Evolutionary conservation across 2,113 vertebrate species (phyloP), one percentile per base, ranked within the genome.

Genomic region (Leucopsar rothschildi): DNA sequence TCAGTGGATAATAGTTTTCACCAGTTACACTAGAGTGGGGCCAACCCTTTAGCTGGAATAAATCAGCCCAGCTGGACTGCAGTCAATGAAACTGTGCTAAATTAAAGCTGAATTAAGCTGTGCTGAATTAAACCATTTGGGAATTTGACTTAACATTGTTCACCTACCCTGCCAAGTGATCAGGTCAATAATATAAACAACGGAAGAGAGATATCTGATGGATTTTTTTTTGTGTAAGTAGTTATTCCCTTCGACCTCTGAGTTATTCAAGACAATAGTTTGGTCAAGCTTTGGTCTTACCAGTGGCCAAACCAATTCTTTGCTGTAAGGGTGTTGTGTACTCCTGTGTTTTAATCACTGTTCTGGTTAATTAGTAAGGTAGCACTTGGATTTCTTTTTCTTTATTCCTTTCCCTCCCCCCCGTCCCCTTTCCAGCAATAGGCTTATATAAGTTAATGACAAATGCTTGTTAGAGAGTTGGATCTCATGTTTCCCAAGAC

Each of bases 41-140:
- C 79, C 77, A 95, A 49, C 20, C 84, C 35, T 89, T 80, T 55
- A 83, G 56, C 39, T 92, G 85, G 85, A 88, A 88, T 96, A 96
- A 95, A 96, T 93, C 92, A 95, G 60, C 76, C 47, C 86, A 93
- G 95, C 92, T 94, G 88, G 86, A 60, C 80, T 79, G 82, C 73
- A 93, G 83, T 93, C 92, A 93, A 86, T 88, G 92, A 93, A 93
- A 90, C 64, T 40, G 68, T 33, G 64, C 60, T 95, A 94, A 96
- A 95, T 93, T 93, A 88, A 94, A 90, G 77, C 72, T 68, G 88
- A 95, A 95, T 93, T 95, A 94, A 96, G 72, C 72, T 96, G 72
- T 53, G 69, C 72, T 94, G 90, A 94, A 88, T 86, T 93, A 95
- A 96, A 93, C 79, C 76, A 61, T 82, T 80, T 71, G 71, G 91